Evolutionary conservation across 1,140 invertebrate genomes (phyloP).

Genomic region (Temnothorax nylanderi): DNA sequence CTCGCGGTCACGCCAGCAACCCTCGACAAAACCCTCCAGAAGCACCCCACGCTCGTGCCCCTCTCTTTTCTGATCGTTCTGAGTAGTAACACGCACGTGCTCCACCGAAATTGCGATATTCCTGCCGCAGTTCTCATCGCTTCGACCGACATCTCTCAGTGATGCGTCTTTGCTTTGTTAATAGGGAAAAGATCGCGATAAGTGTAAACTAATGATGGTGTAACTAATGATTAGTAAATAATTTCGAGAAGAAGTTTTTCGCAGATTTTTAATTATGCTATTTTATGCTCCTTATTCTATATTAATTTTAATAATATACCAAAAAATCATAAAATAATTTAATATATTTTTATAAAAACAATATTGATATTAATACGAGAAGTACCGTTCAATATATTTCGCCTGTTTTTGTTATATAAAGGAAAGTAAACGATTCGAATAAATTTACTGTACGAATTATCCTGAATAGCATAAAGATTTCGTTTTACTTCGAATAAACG

Average conservation of each 20-base stretch:
- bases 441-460: not conserved
- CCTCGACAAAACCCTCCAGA: slow-evolving; percentile 27
- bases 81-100: not conserved
- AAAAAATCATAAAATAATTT: not conserved
- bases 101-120: slow-evolving; percentile 41
- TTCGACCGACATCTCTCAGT: slow-evolving; percentile 1
- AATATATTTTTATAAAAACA: not conserved
- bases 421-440: not conserved
- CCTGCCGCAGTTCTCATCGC: not conserved
- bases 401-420: not conserved
- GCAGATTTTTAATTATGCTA: not conserved
- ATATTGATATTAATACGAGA: not conserved
- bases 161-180: not conserved
- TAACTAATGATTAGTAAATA: not conserved
- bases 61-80: not conserved
- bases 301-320: not conserved
- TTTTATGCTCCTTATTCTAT: not conserved
- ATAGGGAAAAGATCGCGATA: not conserved
- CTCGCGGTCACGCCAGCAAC: slow-evolving; percentile 79
- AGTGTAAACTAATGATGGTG: too few species aligned
- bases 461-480: not conserved
- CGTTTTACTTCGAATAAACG: not conserved
- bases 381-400: not conserved
- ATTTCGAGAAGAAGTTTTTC: not conserved
- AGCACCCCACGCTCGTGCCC: not conserved